These are phyloP conservation scores for Lipophrys pholis DNA, from an alignment of 2,113 vertebrate species.

Conservation along the genomic window DNA sequence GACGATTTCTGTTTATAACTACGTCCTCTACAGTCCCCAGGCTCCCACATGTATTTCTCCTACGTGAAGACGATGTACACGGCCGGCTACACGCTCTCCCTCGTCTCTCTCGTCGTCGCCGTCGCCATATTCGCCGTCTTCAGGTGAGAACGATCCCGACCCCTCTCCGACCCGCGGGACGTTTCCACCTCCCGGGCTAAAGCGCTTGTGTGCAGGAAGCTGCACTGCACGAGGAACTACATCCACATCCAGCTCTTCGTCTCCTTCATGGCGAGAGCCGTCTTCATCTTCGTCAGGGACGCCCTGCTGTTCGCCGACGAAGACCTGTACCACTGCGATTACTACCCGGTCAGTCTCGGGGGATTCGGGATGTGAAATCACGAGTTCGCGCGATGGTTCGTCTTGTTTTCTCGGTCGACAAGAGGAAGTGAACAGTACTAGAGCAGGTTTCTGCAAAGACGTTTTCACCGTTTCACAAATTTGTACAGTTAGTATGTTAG, in stretches of 20 bases:
- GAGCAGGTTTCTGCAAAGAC: too few species aligned
- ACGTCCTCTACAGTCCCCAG: conserved; percentile 47
- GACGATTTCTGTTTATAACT: neutral
- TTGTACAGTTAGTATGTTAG: too few species aligned
- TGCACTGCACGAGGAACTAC: conserved; percentile 94
- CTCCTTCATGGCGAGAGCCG: conserved; percentile 92
- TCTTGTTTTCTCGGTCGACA: too few species aligned
- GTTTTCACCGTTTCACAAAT: too few species aligned
- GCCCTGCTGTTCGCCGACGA: conserved; percentile 84
- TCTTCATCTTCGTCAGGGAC: conserved; percentile 94
- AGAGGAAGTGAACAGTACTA: too few species aligned
- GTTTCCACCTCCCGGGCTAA: neutral
- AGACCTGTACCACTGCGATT: conserved; percentile 67
- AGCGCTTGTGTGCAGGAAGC: conserved; percentile 80
- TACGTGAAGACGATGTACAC: conserved; percentile 94
- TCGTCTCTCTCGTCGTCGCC: conserved; percentile 86
- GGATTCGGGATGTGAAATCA: too few species aligned
- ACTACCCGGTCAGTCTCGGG: conserved; percentile 54
- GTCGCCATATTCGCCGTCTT: conserved; percentile 87
- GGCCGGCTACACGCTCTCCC: conserved; percentile 88
- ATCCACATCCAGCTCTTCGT: conserved; percentile 96
- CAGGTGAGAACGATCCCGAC: conserved; percentile 83
- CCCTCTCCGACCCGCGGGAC: too few species aligned
- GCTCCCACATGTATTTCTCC: conserved; percentile 87
- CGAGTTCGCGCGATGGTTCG: too few species aligned